These are phyloP conservation scores for Sebastes vulpes DNA, from an alignment of 2,797 vertebrate species.

Conservation along the genomic window DNA sequence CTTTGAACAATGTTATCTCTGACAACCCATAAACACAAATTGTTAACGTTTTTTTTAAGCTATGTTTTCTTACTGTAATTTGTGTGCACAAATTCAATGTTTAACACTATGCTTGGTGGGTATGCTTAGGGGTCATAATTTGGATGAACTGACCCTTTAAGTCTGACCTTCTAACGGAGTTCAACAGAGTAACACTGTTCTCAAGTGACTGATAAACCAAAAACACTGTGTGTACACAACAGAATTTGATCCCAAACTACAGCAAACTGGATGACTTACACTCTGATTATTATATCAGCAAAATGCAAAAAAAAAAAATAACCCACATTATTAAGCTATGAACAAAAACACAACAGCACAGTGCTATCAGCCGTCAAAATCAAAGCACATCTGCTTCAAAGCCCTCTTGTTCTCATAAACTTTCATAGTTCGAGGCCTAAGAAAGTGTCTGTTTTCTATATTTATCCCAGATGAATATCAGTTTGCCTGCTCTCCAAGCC, in stretches of 20 bases:
- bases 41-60: too few species aligned
- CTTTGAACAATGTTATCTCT: too few species aligned
- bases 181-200: neutral
- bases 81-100: neutral
- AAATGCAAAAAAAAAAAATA: neutral
- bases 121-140: neutral
- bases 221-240: neutral
- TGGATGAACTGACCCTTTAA: neutral
- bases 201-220: neutral
- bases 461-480: constrained; percentile 73
- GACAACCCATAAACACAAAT: too few species aligned
- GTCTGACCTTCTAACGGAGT: neutral
- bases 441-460: constrained; percentile 72
- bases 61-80: neutral
- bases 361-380: constrained; percentile 47
- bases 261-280: neutral
- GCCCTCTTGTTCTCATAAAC: constrained; percentile 52
- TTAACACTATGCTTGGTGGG: neutral
- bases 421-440: constrained; percentile 45
- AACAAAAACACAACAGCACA: constrained; percentile 28
- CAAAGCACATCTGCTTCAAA: constrained; percentile 60
- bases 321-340: constrained; percentile 24
- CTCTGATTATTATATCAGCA: neutral
- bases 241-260: neutral
- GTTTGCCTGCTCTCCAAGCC: constrained; percentile 48